Conservation (phyloP, 1,140 invertebrate genomes). For the Drosophila saltans region DNA sequence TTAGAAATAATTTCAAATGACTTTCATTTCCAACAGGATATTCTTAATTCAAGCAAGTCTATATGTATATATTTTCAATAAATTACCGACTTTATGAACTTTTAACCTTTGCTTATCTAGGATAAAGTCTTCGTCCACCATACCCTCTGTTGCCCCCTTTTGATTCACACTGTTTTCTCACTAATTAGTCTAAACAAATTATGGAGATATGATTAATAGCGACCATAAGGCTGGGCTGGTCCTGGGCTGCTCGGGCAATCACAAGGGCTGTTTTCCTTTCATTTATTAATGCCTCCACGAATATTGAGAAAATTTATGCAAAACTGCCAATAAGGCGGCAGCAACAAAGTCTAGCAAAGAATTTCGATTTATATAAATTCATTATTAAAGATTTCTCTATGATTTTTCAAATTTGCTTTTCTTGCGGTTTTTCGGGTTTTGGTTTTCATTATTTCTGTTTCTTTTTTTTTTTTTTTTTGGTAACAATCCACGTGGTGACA, state of each 20-base stretch:
- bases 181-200: slow-evolving; percentile 79
- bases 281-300: slow-evolving; percentile 55
- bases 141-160: neutral
- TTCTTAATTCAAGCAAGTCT: too few relatives aligned
- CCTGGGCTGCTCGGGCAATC: slow-evolving; percentile 42
- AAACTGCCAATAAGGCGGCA: neutral
- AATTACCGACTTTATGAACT: slow-evolving; percentile 7
- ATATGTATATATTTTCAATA: neutral
- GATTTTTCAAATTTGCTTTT: slow-evolving; percentile 21
- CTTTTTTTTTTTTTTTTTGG: too few relatives aligned
- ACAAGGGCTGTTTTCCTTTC: slow-evolving; percentile 59
- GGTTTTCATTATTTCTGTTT: neutral
- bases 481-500: slow-evolving; percentile 66
- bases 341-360: neutral
- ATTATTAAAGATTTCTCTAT: slow-evolving; percentile 27
- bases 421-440: neutral
- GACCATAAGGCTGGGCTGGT: slow-evolving; percentile 37
- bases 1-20: too few relatives aligned
- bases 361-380: slow-evolving; percentile 1
- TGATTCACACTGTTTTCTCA: slow-evolving; percentile 16
- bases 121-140: neutral
- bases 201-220: slow-evolving; percentile 73
- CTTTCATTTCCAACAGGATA: too few relatives aligned
- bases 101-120: slow-evolving; percentile 9
- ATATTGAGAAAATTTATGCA: slow-evolving; percentile 58